phyloP scores from a whole-genome alignment of 1,140 invertebrate species.

The Euwallacea fornicatus region DNA sequence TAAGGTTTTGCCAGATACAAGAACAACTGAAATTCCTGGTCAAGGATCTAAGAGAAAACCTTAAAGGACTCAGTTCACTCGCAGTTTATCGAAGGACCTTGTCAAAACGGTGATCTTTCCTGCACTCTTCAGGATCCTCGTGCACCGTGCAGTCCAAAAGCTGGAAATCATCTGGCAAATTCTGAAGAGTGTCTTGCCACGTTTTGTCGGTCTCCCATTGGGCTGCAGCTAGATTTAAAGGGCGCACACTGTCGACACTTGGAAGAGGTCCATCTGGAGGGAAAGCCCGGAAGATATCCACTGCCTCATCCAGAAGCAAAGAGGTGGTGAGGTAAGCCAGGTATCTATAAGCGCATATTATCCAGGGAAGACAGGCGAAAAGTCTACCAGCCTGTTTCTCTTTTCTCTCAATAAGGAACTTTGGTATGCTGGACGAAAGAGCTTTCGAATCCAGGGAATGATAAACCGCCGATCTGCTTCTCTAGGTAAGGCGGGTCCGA shows the following conservation, averaged over 20 bases:
- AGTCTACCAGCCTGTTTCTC: slow-evolving; percentile 44
- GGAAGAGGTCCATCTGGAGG: slow-evolving; percentile 48
- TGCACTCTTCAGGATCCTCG: slow-evolving; percentile 41
- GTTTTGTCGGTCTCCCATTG: slow-evolving; percentile 50
- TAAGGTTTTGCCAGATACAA: slow-evolving; percentile 54
- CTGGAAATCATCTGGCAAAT: slow-evolving; percentile 48
- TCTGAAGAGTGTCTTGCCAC: slow-evolving; percentile 48
- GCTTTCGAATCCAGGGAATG: slow-evolving; percentile 49
- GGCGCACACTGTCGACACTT: slow-evolving; percentile 38
- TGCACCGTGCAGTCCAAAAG: slow-evolving; percentile 48
- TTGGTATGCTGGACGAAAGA: slow-evolving; percentile 52
- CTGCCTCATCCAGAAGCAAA: slow-evolving; percentile 47
- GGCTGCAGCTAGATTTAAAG: slow-evolving; percentile 41
- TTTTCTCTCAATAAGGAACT: slow-evolving; percentile 49
- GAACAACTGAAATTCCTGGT: slow-evolving; percentile 55
- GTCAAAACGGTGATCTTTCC: slow-evolving; percentile 48
- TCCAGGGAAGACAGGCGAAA: background rate
- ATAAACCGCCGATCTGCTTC: slow-evolving; percentile 43
- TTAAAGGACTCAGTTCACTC: background rate
- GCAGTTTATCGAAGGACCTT: slow-evolving; percentile 31
- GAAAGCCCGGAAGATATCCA: slow-evolving; percentile 43
- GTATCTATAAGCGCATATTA: slow-evolving; percentile 38
- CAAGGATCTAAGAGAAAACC: slow-evolving; percentile 48
- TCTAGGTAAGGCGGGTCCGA: slow-evolving; percentile 45
- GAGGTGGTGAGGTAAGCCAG: slow-evolving; percentile 47